Percentiles rank a stretch among this genome's conserved stretches.
phyloP scores from a whole-genome alignment of 2,888 invertebrate species.

The Entomobrya proxima region DNA sequence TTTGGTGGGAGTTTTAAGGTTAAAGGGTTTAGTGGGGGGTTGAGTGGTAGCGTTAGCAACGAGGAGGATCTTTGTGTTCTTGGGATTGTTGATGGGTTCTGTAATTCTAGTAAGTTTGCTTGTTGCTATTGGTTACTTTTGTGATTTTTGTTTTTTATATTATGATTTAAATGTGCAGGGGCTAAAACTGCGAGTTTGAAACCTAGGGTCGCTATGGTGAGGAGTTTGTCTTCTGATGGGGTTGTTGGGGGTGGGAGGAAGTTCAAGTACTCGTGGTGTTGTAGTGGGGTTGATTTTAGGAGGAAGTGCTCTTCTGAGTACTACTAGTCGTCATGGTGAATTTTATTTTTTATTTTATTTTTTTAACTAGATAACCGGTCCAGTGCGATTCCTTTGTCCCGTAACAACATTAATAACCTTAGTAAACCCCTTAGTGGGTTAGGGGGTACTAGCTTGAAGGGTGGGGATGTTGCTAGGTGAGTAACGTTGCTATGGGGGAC shows the following conservation, averaged over 20 bases:
- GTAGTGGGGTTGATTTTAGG: not conserved
- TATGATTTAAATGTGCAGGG: not conserved
- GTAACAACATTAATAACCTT: not conserved
- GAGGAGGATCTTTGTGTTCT: conserved; percentile 73
- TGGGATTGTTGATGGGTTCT: conserved; percentile 73
- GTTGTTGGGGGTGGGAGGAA: not conserved
- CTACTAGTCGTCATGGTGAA: not conserved
- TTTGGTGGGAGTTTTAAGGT: not conserved
- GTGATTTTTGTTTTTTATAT: not conserved
- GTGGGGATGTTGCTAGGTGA: not conserved
- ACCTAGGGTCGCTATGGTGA: not conserved
- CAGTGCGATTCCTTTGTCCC: not conserved
- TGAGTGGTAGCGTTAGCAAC: conserved; percentile 54
- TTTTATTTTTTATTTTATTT: not conserved
- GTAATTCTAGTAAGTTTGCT: conserved; percentile 55
- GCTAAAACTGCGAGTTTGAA: not conserved
- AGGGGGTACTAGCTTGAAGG: not conserved
- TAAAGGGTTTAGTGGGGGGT: not conserved
- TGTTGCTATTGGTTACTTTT: not conserved
- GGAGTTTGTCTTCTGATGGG: not conserved
- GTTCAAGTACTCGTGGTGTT: conserved; percentile 42
- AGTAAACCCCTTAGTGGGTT: not conserved
- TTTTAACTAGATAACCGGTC: not conserved
- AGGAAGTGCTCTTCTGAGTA: not conserved
- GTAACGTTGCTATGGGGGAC: too few relatives aligned